A percentile compares a stretch with the other conserved stretches of the same genome.
Conservation (phyloP, 2,113 vertebrate species). For the Anser brachyrhynchus region DNA sequence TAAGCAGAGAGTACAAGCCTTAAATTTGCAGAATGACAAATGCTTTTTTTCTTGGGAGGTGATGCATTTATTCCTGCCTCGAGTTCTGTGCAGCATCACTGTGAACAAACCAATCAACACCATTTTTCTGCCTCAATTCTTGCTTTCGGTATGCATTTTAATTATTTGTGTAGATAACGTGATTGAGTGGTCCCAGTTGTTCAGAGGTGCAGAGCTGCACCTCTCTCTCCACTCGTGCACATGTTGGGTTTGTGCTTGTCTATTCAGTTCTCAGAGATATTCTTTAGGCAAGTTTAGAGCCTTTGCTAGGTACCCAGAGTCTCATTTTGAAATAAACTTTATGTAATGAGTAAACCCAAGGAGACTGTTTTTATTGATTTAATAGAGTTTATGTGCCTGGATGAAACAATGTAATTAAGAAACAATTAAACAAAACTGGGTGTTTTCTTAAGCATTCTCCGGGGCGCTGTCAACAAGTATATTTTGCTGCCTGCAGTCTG, state of each 20-base stretch:
- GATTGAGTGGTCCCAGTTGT: not conserved
- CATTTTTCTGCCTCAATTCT: not conserved
- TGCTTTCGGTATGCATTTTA: not conserved
- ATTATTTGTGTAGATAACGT: not conserved
- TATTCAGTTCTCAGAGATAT: not conserved
- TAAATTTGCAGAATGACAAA: fast-evolving
- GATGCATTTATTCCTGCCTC: not conserved
- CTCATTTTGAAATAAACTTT: not conserved
- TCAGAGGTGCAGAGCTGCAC: not conserved
- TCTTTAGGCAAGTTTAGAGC: not conserved
- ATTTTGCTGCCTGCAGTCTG: not conserved
- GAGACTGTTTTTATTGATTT: not conserved
- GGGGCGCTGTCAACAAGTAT: not conserved
- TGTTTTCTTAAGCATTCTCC: conserved; percentile 6
- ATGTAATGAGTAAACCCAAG: not conserved
- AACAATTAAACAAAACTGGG: conserved; percentile 12
- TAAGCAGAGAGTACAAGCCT: not conserved
- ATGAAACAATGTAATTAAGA: not conserved
- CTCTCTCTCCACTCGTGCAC: not conserved
- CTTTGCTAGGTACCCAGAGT: not conserved
- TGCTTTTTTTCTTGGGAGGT: not conserved
- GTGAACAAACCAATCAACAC: not conserved
- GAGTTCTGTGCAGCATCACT: not conserved
- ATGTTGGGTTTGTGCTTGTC: not conserved
- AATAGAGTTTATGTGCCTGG: not conserved